Conservation (phyloP, 2,797 vertebrate species). For the Acanthiza pusilla region DNA sequence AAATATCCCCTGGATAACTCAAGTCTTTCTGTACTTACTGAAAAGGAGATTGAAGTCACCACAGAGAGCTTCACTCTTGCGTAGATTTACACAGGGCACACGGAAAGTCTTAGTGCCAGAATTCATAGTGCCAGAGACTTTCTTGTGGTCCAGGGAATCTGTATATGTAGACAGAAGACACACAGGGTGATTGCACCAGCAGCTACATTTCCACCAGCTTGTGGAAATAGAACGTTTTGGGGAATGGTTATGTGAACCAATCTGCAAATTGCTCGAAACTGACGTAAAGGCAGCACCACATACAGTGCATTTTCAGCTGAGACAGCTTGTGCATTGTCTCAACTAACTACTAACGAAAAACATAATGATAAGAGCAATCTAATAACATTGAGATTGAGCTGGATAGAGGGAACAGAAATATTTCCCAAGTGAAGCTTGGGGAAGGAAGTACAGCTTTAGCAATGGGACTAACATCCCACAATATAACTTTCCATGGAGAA, state of each 20-base stretch:
- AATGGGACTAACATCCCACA: neutral
- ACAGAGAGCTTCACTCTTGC: neutral
- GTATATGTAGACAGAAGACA: neutral
- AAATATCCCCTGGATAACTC: slow-evolving; percentile 17
- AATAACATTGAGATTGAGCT: neutral
- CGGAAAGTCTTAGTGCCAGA: neutral
- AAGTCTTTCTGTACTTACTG: neutral
- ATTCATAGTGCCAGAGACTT: neutral
- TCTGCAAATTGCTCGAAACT: neutral
- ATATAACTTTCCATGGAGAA: too few relatives aligned
- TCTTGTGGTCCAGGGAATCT: neutral
- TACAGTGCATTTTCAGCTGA: neutral
- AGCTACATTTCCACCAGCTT: neutral
- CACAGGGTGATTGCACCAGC: neutral
- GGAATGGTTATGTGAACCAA: fast-evolving
- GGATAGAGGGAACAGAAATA: neutral
- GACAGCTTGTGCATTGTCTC: neutral
- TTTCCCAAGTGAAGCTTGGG: neutral
- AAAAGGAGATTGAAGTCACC: neutral
- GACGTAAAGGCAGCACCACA: fast-evolving
- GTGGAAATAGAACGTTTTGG: neutral
- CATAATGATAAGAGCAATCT: neutral
- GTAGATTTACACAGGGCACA: fast-evolving
- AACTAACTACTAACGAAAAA: neutral
- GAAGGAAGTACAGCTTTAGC: neutral